These are phyloP conservation scores for Trissolcus basalis DNA, from an alignment of 1,140 invertebrate genomes.

Conservation along the genomic window DNA sequence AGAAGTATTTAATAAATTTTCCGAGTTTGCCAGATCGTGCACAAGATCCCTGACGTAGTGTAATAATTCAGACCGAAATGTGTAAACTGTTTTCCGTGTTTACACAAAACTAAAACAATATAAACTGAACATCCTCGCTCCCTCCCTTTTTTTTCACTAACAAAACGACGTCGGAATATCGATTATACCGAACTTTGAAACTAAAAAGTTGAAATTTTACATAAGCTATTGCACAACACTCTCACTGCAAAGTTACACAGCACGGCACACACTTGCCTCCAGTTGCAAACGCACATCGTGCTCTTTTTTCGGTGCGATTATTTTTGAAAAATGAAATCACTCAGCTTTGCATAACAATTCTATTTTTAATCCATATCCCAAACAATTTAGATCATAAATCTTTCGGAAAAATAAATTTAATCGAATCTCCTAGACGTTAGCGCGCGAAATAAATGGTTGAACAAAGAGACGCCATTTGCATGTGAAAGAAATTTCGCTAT, in stretches of 20 bases:
- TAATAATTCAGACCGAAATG: background rate
- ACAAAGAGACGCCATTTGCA: slow-evolving; percentile 3
- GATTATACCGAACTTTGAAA: too few species aligned
- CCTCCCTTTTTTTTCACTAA: background rate
- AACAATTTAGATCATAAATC: slow-evolving; percentile 6
- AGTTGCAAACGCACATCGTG: too few species aligned
- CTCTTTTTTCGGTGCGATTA: too few species aligned
- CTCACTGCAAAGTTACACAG: too few species aligned
- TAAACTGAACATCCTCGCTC: background rate
- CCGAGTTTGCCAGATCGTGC: background rate
- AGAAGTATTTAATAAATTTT: background rate
- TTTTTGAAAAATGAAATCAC: too few species aligned
- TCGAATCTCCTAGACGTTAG: background rate
- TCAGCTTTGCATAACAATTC: too few species aligned
- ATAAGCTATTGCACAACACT: too few species aligned
- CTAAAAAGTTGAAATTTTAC: too few species aligned
- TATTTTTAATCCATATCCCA: too few species aligned
- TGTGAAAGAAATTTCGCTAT: slow-evolving; percentile 3
- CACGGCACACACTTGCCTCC: too few species aligned
- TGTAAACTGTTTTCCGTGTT: background rate
- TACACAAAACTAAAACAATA: background rate
- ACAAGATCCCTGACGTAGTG: background rate
- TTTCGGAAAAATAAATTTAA: slow-evolving; percentile 27
- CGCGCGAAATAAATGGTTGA: too few species aligned
- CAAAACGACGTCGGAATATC: too few species aligned